Percentiles rank a stretch among this genome's conserved stretches.
phyloP scores from a whole-genome alignment of 1,140 invertebrate species.

The Helicoverpa zea region DNA sequence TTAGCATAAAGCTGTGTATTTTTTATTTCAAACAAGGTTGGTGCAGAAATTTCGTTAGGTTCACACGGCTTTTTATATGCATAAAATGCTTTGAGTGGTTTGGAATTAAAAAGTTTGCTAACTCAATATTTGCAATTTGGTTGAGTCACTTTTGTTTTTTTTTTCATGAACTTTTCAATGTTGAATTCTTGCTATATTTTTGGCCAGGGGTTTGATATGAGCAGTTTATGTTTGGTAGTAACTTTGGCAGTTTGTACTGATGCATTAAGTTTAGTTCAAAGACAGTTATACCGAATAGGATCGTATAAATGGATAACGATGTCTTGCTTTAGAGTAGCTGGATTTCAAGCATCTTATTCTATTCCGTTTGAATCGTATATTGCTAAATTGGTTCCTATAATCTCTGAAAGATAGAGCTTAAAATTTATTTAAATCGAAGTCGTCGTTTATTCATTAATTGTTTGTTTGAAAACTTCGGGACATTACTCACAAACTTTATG shows the following conservation, averaged over 20 bases:
- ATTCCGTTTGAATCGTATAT: background rate
- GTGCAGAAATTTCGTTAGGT: conserved; percentile 52
- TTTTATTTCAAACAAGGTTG: conserved; percentile 68
- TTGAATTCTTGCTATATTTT: background rate
- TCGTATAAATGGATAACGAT: conserved; percentile 19
- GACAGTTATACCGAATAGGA: background rate
- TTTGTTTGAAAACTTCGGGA: conserved; percentile 1
- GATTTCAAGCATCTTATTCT: background rate
- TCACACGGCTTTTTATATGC: conserved; percentile 46
- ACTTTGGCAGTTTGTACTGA: background rate
- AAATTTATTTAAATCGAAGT: background rate
- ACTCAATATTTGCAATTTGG: conserved; percentile 36
- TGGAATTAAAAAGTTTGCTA: conserved; percentile 35
- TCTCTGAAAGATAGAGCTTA: background rate
- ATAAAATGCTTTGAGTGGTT: conserved; percentile 49
- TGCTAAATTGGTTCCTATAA: background rate
- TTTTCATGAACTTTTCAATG: background rate
- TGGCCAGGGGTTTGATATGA: background rate
- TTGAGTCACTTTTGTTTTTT: conserved; percentile 16
- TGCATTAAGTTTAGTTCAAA: background rate
- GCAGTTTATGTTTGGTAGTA: background rate
- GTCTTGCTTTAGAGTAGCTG: background rate
- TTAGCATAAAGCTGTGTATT: conserved; percentile 60
- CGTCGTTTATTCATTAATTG: background rate
- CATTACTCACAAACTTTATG: conserved; percentile 1